These are phyloP conservation scores for Rapana venosa DNA, from an alignment of 2,888 invertebrate genomes.

Conservation along the genomic window DNA sequence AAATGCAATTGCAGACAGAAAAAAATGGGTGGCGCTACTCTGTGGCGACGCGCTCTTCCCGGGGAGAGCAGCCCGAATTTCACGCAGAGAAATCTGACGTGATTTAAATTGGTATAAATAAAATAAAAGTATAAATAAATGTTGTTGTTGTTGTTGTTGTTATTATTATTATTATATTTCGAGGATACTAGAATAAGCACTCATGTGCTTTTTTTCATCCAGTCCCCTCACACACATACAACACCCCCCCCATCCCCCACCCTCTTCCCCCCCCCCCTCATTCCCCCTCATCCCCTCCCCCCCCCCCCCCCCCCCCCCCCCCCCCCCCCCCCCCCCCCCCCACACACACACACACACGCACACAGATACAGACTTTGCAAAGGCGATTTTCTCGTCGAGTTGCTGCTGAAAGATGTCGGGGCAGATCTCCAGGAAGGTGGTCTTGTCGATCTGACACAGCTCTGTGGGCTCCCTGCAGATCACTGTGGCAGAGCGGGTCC, in stretches of 20 bases:
- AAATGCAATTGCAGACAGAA: too few relatives aligned
- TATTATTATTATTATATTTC: too few relatives aligned
- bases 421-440: constrained; percentile 55
- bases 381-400: constrained; percentile 54
- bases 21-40: too few relatives aligned
- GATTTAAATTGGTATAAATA: too few relatives aligned
- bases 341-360: background rate
- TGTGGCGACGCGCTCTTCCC: too few relatives aligned
- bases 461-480: constrained; percentile 61
- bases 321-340: background rate
- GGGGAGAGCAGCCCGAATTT: too few relatives aligned
- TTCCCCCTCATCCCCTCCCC: background rate
- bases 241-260: background rate
- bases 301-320: background rate
- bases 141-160: too few relatives aligned
- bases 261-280: background rate
- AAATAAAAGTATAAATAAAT: too few relatives aligned
- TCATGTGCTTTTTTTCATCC: too few relatives aligned
- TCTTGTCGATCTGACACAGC: constrained; percentile 60
- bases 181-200: too few relatives aligned
- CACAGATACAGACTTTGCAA: constrained; percentile 48
- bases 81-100: too few relatives aligned
- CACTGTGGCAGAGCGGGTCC: constrained; percentile 56
- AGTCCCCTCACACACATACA: too few relatives aligned
- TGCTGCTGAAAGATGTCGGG: constrained; percentile 54